These are phyloP conservation scores for Protula sp. DNA, from an alignment of 2,888 invertebrate species.

Conservation along the genomic window DNA sequence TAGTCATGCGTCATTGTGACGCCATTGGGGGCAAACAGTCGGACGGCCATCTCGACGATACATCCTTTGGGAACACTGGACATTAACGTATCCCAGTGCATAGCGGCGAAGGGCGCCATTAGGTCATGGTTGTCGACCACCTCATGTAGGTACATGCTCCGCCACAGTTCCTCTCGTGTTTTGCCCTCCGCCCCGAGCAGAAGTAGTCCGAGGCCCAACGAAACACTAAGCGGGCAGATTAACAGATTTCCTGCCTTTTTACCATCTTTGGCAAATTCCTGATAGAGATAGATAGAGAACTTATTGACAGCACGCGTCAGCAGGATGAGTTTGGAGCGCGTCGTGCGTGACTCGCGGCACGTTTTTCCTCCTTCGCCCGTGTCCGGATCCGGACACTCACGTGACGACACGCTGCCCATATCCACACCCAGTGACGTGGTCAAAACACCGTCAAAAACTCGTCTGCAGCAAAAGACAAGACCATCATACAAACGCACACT, in stretches of 20 bases:
- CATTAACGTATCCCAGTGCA: conserved; percentile 26
- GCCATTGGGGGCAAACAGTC: conserved; percentile 22
- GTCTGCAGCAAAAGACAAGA: too few relatives aligned
- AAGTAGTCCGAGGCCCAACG: conserved; percentile 25
- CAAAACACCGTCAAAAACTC: too few relatives aligned
- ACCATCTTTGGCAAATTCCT: conserved; percentile 26
- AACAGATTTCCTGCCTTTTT: conserved; percentile 26
- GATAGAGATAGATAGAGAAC: conserved; percentile 24
- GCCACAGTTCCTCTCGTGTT: conserved; percentile 23
- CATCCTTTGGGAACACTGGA: conserved; percentile 25
- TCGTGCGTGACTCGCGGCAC: conserved; percentile 14
- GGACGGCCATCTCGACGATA: conserved; percentile 19
- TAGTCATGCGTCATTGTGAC: conserved; percentile 17
- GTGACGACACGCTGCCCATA: neutral
- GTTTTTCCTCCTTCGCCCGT: neutral
- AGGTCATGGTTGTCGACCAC: conserved; percentile 20
- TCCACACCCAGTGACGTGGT: too few relatives aligned
- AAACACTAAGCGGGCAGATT: conserved; percentile 21
- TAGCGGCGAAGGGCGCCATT: conserved; percentile 26
- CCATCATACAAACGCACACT: too few relatives aligned
- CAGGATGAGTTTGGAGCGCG: conserved; percentile 24
- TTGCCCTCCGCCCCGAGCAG: conserved; percentile 21
- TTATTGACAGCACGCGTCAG: conserved; percentile 27
- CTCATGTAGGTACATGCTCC: conserved; percentile 22
- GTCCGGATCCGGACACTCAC: neutral